Evolutionary conservation across 2,113 vertebrate genomes (phyloP).

Genomic region (Puffinus mauretanicus): DNA sequence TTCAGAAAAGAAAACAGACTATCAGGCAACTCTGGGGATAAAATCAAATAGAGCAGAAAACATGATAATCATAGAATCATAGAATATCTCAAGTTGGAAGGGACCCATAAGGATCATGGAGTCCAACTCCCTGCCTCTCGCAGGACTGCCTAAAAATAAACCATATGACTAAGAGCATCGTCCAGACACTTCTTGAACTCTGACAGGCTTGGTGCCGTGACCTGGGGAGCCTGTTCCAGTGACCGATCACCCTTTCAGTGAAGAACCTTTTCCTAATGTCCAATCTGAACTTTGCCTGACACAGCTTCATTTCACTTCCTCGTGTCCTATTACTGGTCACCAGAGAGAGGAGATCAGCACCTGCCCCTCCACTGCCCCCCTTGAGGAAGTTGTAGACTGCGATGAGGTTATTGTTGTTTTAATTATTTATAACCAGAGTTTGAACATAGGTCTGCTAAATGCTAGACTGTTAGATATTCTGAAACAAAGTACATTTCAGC

Average conservation of each 20-base stretch:
- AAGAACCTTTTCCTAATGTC: neutral
- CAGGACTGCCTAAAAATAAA: neutral
- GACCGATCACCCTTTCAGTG: neutral
- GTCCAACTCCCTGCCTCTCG: accelerated
- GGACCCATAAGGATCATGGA: neutral
- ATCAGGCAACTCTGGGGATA: neutral
- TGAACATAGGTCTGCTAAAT: neutral
- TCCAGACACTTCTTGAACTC: neutral
- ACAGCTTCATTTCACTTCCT: neutral
- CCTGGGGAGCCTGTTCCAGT: neutral
- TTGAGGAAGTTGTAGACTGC: neutral
- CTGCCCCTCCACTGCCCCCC: neutral
- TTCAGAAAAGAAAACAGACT: neutral
- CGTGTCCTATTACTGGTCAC: accelerated
- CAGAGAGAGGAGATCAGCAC: neutral
- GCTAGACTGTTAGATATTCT: neutral
- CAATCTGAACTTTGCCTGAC: neutral
- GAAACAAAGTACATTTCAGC: neutral
- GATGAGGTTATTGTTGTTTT: neutral
- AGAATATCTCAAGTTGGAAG: neutral
- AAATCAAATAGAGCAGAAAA: neutral
- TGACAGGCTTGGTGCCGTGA: neutral
- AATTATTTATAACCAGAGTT: neutral
- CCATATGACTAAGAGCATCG: neutral
- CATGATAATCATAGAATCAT: neutral